Conservation (phyloP, 2,888 invertebrate genomes). For the Lacanobia oleracea region DNA sequence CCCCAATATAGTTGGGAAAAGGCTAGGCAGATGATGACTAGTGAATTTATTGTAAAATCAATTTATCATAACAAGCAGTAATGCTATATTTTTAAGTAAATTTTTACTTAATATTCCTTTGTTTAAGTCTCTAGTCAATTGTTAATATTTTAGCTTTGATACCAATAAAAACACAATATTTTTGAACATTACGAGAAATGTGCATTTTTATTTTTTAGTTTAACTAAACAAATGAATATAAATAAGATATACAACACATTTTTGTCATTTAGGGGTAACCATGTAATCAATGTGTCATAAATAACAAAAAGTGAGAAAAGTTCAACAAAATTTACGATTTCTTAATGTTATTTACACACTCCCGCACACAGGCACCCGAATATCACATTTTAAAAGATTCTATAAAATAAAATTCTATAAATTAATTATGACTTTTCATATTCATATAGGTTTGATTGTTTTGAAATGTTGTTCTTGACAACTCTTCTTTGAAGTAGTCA, state of each 20-base stretch:
- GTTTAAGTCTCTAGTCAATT: conserved; percentile 56
- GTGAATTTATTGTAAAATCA: too few relatives aligned
- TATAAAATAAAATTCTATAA: conserved; percentile 32
- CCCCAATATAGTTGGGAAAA: too few relatives aligned
- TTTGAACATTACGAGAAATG: conserved; percentile 68
- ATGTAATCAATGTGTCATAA: conserved; percentile 45
- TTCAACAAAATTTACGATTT: conserved; percentile 47
- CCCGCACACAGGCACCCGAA: conserved; percentile 69
- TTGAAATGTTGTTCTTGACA: conserved; percentile 89
- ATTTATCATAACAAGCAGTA: conserved; percentile 1
- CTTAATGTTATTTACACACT: conserved; percentile 58
- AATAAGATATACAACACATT: conserved; percentile 64
- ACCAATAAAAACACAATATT: conserved; percentile 62
- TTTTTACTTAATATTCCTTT: conserved; percentile 25
- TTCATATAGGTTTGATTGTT: conserved; percentile 89
- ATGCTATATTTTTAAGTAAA: conserved; percentile 3
- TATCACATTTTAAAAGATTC: conserved; percentile 82
- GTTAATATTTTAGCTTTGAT: conserved; percentile 28
- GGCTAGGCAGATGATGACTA: too few relatives aligned
- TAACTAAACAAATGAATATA: conserved; percentile 71
- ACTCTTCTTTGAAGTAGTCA: conserved; percentile 97
- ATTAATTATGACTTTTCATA: conserved; percentile 78
- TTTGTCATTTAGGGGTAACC: conserved; percentile 62
- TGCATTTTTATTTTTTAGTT: conserved; percentile 68
- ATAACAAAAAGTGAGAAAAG: conserved; percentile 57